Evolutionary conservation across 2,797 vertebrate species (phyloP).

Genomic region (Leucoraja ocellata): DNA sequence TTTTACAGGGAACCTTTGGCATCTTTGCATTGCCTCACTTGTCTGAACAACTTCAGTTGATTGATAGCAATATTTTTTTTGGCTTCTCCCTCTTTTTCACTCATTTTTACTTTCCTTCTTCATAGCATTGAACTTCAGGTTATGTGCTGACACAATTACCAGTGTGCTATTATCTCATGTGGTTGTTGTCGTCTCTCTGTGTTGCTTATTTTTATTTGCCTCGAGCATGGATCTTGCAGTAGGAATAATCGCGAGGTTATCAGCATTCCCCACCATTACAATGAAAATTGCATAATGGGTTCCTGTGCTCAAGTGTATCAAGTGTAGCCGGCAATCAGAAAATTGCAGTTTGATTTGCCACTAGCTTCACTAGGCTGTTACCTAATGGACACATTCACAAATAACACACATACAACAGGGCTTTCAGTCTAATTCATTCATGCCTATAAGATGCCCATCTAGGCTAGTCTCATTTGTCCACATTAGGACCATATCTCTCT

Average conservation of each 20-base stretch:
- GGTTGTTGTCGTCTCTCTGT: background rate
- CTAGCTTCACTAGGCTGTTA: too few relatives aligned
- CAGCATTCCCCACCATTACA: background rate
- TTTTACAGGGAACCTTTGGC: background rate
- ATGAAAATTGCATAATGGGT: background rate
- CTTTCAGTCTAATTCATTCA: too few relatives aligned
- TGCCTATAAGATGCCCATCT: too few relatives aligned
- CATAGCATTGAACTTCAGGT: background rate
- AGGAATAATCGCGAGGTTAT: background rate
- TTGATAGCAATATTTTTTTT: background rate
- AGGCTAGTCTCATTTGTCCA: too few relatives aligned
- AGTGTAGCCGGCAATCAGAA: background rate
- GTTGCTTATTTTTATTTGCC: background rate
- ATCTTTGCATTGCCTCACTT: background rate
- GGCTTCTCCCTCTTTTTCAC: too few relatives aligned
- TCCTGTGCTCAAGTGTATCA: too few relatives aligned
- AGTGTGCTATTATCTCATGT: background rate
- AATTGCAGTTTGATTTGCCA: background rate
- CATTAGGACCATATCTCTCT: too few relatives aligned
- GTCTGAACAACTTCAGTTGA: background rate
- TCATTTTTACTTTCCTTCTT: background rate
- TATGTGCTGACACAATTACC: background rate
- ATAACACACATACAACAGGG: background rate
- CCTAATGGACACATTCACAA: too few relatives aligned
- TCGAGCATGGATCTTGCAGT: background rate